A percentile compares a stretch with the other conserved stretches of the same genome.
Conservation (phyloP, 2,113 vertebrate genomes). For the Leptobrachium leishanense region DNA sequence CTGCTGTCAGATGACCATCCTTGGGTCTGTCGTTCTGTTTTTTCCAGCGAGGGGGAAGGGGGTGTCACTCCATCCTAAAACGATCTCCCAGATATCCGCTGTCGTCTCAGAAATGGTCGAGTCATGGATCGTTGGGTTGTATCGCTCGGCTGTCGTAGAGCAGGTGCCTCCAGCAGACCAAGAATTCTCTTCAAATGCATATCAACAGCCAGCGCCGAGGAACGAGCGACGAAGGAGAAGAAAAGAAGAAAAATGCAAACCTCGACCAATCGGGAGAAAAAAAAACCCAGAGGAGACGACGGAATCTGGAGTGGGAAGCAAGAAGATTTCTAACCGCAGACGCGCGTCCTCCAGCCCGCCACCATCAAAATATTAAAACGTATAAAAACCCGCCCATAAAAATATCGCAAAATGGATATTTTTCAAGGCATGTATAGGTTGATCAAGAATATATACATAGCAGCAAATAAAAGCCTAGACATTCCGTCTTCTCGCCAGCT, state of each 20-base stretch:
- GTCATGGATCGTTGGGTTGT: not conserved
- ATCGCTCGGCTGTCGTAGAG: not conserved
- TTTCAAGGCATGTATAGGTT: not conserved
- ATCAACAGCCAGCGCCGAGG: conserved; percentile 11
- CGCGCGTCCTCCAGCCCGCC: not conserved
- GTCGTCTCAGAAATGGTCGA: not conserved
- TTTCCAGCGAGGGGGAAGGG: not conserved
- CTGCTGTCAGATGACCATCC: conserved; percentile 8
- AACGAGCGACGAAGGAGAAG: not conserved
- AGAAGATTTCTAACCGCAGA: not conserved
- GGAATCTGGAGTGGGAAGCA: not conserved
- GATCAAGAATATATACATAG: not conserved
- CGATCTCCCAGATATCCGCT: not conserved
- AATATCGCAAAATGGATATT: not conserved
- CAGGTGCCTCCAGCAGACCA: not conserved
- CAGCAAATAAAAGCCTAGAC: not conserved
- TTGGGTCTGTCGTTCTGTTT: not conserved
- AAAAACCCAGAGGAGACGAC: not conserved
- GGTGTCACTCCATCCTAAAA: conserved; percentile 5
- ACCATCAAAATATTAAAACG: not conserved
- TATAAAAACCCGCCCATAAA: not conserved
- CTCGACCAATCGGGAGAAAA: not conserved
- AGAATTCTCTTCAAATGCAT: conserved; percentile 13
- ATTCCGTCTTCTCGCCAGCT: not conserved
- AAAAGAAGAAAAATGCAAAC: not conserved